Evolutionary conservation across 2,888 invertebrate genomes (phyloP).

Genomic region (Calephelis perditalis): DNA sequence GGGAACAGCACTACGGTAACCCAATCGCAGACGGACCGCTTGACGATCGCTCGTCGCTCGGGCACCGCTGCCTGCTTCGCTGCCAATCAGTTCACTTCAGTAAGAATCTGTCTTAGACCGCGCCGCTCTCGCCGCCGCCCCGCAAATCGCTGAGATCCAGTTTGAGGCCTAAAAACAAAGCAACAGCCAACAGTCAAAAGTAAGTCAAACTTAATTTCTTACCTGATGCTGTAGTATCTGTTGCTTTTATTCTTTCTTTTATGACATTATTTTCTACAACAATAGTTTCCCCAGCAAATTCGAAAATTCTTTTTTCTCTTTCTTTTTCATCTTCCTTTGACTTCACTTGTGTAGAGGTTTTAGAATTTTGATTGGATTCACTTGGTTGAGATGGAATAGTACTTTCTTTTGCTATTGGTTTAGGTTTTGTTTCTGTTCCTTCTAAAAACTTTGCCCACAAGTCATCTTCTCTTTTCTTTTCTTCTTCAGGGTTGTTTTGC

Average conservation of each 20-base stretch:
- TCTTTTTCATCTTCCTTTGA: conserved; percentile 60
- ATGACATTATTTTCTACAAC: conserved; percentile 65
- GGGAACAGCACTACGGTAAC: too few relatives aligned
- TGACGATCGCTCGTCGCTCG: too few relatives aligned
- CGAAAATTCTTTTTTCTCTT: conserved; percentile 83
- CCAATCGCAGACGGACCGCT: too few relatives aligned
- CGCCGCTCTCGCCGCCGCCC: too few relatives aligned
- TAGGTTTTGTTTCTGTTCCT: conserved; percentile 78
- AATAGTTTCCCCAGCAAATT: conserved; percentile 93
- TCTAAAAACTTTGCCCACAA: conserved; percentile 89
- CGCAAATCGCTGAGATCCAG: too few relatives aligned
- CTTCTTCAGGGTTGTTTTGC: conserved; percentile 74
- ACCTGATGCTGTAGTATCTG: conserved; percentile 50
- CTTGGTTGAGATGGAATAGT: conserved; percentile 27
- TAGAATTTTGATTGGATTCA: conserved; percentile 7
- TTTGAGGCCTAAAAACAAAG: too few relatives aligned
- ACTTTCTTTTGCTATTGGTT: conserved; percentile 35
- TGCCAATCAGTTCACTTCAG: too few relatives aligned
- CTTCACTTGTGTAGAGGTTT: conserved; percentile 19
- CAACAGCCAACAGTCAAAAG: too few relatives aligned
- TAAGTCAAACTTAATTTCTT: conserved; percentile 20
- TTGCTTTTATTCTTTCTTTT: conserved; percentile 58
- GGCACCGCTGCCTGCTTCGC: too few relatives aligned
- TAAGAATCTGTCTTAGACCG: too few relatives aligned
- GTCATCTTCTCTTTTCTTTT: conserved; percentile 85